Conservation (phyloP, 1,140 invertebrate genomes). For the Drosophila simulans region DNA sequence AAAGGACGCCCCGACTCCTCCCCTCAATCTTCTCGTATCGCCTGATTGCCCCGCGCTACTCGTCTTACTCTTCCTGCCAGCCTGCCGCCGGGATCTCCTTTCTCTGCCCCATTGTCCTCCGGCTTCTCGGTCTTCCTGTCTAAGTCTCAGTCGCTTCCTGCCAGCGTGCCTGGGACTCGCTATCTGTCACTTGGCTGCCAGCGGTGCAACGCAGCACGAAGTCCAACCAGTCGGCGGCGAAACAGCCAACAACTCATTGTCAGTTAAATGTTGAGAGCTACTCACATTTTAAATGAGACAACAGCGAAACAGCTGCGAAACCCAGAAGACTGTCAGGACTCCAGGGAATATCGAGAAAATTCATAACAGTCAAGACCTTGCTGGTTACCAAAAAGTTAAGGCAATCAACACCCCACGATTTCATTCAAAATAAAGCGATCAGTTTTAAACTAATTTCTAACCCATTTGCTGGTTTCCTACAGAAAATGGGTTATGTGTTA, state of each 20-base stretch:
- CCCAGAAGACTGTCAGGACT: background rate
- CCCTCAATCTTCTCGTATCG: conserved; percentile 25
- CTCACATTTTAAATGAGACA: conserved; percentile 48
- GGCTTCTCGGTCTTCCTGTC: conserved; percentile 6
- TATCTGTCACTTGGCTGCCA: conserved; percentile 76
- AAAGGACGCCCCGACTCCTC: conserved; percentile 23
- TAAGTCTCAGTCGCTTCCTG: conserved; percentile 55
- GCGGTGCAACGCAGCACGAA: conserved; percentile 53
- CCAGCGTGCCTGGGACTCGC: conserved; percentile 59
- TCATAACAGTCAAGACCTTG: background rate
- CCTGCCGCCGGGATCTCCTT: conserved; percentile 1
- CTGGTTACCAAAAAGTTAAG: background rate
- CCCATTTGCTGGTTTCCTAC: no score
- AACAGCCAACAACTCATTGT: conserved; percentile 58
- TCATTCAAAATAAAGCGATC: background rate
- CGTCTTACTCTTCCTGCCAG: conserved; percentile 43
- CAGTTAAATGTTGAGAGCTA: conserved; percentile 52
- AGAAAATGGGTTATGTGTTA: no score
- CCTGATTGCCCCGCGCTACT: conserved; percentile 53
- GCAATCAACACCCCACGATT: background rate
- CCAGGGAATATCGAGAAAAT: conserved; percentile 3
- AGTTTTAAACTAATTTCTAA: no score
- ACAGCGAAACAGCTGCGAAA: conserved; percentile 18
- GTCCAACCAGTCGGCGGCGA: conserved; percentile 44
- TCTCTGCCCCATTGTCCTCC: conserved; percentile 34